These are phyloP conservation scores for Perccottus glenii DNA, from an alignment of 2,113 vertebrate genomes.

Conservation along the genomic window DNA sequence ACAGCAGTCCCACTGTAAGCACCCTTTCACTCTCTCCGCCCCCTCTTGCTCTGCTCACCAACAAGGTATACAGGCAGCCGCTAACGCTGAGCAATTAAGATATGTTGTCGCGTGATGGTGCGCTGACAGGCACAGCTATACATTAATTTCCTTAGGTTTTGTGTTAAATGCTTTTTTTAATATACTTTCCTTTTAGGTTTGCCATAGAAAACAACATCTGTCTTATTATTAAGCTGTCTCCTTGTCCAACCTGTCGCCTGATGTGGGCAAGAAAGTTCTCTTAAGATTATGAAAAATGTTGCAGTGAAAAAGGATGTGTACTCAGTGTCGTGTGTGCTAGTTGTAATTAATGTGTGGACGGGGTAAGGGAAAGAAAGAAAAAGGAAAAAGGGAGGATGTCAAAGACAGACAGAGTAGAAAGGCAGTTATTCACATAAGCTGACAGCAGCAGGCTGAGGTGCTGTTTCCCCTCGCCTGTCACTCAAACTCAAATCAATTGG, in stretches of 20 bases:
- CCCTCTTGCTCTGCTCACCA: slow-evolving; percentile 60
- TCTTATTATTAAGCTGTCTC: slow-evolving; percentile 4
- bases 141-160: neutral
- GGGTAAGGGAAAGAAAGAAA: slow-evolving; percentile 13
- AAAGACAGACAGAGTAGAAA: slow-evolving; percentile 28
- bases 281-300: slow-evolving; percentile 7
- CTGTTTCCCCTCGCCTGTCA: slow-evolving; percentile 69
- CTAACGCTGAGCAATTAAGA: slow-evolving; percentile 31
- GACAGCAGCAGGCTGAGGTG: slow-evolving; percentile 73
- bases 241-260: neutral
- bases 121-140: slow-evolving; percentile 10
- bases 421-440: slow-evolving; percentile 72
- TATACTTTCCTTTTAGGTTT: neutral
- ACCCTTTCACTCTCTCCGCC: slow-evolving; percentile 67
- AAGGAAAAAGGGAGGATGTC: slow-evolving; percentile 9
- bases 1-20: slow-evolving; percentile 72
- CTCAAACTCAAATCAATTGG: slow-evolving; percentile 76
- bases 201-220: neutral
- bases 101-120: slow-evolving; percentile 33
- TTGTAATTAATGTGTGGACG: slow-evolving; percentile 21
- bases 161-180: too few species aligned
- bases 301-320: neutral
- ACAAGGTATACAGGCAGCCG: slow-evolving; percentile 53
- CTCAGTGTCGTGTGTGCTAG: neutral
- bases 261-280: slow-evolving; percentile 15